A percentile compares a stretch with the other conserved stretches of the same genome.
These are phyloP conservation scores for Labeo calbasu DNA, from an alignment of 2,797 vertebrate genomes.

Conservation along the genomic window DNA sequence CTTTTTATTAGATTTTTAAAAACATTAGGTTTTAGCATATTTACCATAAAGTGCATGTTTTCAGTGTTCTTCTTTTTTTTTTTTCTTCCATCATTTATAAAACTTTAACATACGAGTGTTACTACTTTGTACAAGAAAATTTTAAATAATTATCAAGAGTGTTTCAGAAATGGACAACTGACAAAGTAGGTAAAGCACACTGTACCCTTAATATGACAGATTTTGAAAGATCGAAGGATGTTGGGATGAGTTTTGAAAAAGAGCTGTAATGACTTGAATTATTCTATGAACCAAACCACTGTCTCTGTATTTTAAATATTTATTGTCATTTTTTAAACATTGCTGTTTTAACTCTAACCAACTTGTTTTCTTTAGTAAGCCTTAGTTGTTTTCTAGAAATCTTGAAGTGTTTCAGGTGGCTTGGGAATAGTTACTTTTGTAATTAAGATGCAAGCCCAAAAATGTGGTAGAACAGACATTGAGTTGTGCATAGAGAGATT, in stretches of 20 bases:
- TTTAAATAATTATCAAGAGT: background rate
- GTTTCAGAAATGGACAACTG: conserved; percentile 1
- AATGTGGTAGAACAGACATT: conserved; percentile 16
- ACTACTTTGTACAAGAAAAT: background rate
- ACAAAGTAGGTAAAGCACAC: conserved; percentile 1
- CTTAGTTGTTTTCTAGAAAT: conserved; percentile 14
- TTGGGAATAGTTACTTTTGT: background rate
- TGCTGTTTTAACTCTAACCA: conserved; percentile 48
- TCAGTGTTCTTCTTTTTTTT: background rate
- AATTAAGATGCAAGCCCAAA: conserved; percentile 9
- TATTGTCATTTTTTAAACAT: conserved; percentile 68
- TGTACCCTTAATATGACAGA: conserved; percentile 2
- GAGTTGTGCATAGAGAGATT: conserved; percentile 10
- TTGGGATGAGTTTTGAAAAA: conserved; percentile 44
- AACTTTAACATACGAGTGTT: background rate
- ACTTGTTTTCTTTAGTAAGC: conserved; percentile 30
- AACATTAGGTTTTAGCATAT: background rate
- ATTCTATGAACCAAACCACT: conserved; percentile 82
- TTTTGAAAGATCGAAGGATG: background rate
- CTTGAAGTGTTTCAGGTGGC: background rate
- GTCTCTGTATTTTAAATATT: conserved; percentile 61
- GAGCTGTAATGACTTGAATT: conserved; percentile 77
- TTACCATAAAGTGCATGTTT: background rate
- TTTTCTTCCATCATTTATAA: background rate
- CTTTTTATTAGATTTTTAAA: background rate